Evolutionary conservation across 2,113 vertebrate genomes (phyloP).

Genomic region (Rhinoptilus africanus): DNA sequence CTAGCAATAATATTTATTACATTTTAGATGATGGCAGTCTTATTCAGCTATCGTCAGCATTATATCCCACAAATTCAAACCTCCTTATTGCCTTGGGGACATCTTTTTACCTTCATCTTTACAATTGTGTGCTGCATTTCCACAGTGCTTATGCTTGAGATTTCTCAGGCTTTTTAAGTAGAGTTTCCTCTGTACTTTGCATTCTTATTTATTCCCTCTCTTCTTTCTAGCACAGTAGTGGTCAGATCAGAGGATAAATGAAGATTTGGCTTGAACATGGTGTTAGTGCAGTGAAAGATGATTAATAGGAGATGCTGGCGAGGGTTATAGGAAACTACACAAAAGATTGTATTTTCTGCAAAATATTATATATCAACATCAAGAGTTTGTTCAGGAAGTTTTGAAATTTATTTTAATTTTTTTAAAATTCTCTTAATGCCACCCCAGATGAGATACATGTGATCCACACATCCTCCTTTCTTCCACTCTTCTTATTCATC

Average conservation of each 20-base stretch:
- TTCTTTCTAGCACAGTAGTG: neutral
- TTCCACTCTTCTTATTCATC: constrained; percentile 20
- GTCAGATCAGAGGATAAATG: neutral
- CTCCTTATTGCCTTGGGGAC: constrained; percentile 30
- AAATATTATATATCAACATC: neutral
- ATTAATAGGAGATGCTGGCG: neutral
- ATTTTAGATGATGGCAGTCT: constrained; percentile 17
- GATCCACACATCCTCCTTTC: constrained; percentile 4
- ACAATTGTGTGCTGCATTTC: neutral
- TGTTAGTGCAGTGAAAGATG: neutral
- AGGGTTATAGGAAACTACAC: neutral
- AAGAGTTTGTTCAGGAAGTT: neutral
- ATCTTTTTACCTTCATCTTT: constrained; percentile 28
- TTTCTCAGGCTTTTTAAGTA: neutral
- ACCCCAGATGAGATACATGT: neutral
- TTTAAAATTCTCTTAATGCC: neutral
- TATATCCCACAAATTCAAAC: constrained; percentile 28
- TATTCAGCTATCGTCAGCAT: constrained; percentile 14
- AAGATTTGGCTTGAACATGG: constrained; percentile 8
- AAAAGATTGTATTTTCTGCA: neutral
- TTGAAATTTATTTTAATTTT: neutral
- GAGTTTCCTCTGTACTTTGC: neutral
- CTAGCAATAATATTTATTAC: constrained; percentile 16
- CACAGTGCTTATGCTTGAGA: neutral
- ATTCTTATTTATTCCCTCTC: neutral